Conservation (phyloP, 2,797 vertebrate genomes). For the Hemitrygon akajei region DNA sequence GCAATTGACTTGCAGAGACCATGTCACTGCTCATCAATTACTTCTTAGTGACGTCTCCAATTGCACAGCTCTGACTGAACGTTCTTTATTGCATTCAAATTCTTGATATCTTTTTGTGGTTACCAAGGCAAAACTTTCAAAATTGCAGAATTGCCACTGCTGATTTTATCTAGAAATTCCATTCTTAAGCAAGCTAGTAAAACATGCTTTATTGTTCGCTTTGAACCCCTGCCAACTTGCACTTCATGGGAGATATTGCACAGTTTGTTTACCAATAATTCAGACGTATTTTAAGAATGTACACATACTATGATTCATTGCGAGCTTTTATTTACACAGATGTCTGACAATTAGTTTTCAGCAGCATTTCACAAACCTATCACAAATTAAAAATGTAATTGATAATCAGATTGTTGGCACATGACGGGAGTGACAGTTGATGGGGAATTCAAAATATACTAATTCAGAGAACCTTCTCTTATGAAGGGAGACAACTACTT, state of each 20-base stretch:
- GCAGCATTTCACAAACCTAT: not conserved
- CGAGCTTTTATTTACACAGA: not conserved
- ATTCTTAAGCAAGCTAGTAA: not conserved
- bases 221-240: not conserved
- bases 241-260: not conserved
- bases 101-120: not conserved
- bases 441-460: not conserved
- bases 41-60: not conserved
- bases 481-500: not conserved
- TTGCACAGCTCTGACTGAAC: too few species aligned
- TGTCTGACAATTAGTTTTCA: not conserved
- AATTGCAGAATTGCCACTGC: not conserved
- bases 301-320: not conserved
- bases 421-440: not conserved
- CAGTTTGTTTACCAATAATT: conserved; percentile 1
- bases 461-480: not conserved
- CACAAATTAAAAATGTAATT: not conserved
- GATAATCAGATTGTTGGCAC: not conserved
- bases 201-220: not conserved
- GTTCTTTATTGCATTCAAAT: not conserved
- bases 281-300: not conserved
- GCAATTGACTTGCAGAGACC: not conserved
- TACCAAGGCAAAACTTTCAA: not conserved
- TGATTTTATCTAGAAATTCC: not conserved
- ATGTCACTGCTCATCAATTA: not conserved